Percentiles rank a stretch among this genome's conserved stretches.
Conservation (phyloP, 2,113 vertebrate species). For the Thalassarche chlororhynchos region DNA sequence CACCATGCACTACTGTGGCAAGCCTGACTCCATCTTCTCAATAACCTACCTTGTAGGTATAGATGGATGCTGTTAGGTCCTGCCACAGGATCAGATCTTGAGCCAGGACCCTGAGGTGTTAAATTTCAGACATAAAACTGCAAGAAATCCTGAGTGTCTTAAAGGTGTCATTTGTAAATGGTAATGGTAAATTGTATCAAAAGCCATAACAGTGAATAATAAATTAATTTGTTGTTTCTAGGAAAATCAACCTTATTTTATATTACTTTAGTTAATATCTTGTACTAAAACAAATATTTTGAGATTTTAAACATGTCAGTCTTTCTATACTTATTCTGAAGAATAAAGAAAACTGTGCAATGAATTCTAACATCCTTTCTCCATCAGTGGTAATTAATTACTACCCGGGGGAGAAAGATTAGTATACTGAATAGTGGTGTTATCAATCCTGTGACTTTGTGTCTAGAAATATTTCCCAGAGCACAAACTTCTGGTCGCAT, state of each 20-base stretch:
- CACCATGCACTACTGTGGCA: background rate
- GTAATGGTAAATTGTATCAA: background rate
- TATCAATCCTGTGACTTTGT: background rate
- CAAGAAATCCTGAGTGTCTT: background rate
- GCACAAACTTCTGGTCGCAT: background rate
- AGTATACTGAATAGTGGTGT: background rate
- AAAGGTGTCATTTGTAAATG: background rate
- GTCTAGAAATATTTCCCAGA: background rate
- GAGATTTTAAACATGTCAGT: background rate
- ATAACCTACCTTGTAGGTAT: background rate
- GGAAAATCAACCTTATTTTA: background rate
- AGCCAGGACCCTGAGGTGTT: background rate
- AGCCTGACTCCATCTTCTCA: background rate
- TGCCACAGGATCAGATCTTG: background rate
- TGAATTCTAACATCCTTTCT: background rate
- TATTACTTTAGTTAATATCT: background rate
- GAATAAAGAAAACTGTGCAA: background rate
- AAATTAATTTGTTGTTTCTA: background rate
- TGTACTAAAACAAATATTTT: background rate
- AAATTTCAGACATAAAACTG: background rate
- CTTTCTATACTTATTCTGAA: background rate
- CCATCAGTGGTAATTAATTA: background rate
- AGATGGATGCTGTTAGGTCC: background rate
- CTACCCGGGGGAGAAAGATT: background rate
- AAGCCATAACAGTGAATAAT: background rate